Conservation (phyloP, 1,140 invertebrate genomes). For the Meloidogyne chitwoodi region DNA sequence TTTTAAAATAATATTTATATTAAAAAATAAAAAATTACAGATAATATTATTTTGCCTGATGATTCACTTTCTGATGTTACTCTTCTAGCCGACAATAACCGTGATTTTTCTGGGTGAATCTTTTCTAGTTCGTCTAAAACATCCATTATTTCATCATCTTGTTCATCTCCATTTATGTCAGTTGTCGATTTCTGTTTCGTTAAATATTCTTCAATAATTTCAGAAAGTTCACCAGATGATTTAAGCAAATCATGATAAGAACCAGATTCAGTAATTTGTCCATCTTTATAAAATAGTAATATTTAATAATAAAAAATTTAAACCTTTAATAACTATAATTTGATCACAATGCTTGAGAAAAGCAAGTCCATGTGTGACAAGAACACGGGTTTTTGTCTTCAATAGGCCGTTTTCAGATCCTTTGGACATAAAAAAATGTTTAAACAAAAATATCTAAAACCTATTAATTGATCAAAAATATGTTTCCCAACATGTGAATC, state of each 20-base stretch:
- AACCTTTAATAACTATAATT: constrained; percentile 38
- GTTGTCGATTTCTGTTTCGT: neutral
- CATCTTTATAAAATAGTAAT: constrained; percentile 27
- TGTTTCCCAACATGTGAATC: constrained; percentile 84
- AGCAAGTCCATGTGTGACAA: constrained; percentile 57
- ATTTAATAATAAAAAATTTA: constrained; percentile 9
- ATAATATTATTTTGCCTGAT: neutral
- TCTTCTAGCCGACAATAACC: neutral
- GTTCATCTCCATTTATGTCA: neutral
- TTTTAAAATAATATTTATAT: neutral
- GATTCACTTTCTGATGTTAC: neutral
- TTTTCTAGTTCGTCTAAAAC: neutral
- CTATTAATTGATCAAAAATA: constrained; percentile 83
- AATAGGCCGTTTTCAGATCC: constrained; percentile 60
- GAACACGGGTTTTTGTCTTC: constrained; percentile 65
- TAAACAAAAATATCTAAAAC: constrained; percentile 64
- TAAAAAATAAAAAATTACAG: neutral
- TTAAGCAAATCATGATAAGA: constrained; percentile 23
- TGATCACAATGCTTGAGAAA: constrained; percentile 51
- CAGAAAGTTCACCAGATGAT: neutral
- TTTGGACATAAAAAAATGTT: neutral
- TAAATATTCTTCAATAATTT: neutral
- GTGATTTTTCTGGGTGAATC: neutral
- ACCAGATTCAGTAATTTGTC: constrained; percentile 15
- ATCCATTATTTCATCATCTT: neutral